Evolutionary conservation across 2,888 invertebrate species (phyloP), one percentile per base, ranked within the genome.

Genomic region (Aporophyla lueneburgensis): DNA sequence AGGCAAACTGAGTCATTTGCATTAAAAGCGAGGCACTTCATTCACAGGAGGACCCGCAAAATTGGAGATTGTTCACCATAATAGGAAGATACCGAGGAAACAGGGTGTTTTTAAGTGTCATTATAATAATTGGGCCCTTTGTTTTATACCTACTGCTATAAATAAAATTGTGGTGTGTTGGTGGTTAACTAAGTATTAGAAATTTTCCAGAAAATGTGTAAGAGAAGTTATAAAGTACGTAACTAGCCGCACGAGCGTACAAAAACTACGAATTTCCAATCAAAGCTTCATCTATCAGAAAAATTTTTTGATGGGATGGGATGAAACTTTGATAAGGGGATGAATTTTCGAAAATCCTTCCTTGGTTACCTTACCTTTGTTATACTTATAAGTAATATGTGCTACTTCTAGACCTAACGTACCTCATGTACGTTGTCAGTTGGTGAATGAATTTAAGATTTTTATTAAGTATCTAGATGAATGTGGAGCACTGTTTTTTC

Each of bases 1-100:
- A 83, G 76, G 84, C 67, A 69, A 83, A 81, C 83, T 72, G 85
- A 76, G 58, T 70, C 72, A 83, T 83, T 83, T 83, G 85, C 85
- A 84, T 83, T 73, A 74, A 80, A 76, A 76, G 69, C 81, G 61
- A 59, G 80, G 53, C 53, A 33, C 62, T 71, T 69, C 69, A 65
- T 71, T 84, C 83, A 69, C 43, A n/a, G n/a, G 63, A 61, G 58
- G 54, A 58, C 58, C 59, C 65, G 59, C 76, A 59, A 76, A 79
- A 73, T 74, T 76, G 76, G 43, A 72, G 69, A 80, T 74, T 74
- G 66, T 77, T 80, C 76, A 72, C 67, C 59, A 67, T 69, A 71
- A 80, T 67, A 59, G 51, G 16, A 54, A 61, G 59, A 76, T 61
- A 61, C 63, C 10, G 24, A 61, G 53, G 21, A 58, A 56, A 63